A percentile compares a stretch with the other conserved stretches of the same genome.
These are phyloP conservation scores for Trachelus tabidus DNA, from an alignment of 2,888 invertebrate genomes.

Conservation along the genomic window DNA sequence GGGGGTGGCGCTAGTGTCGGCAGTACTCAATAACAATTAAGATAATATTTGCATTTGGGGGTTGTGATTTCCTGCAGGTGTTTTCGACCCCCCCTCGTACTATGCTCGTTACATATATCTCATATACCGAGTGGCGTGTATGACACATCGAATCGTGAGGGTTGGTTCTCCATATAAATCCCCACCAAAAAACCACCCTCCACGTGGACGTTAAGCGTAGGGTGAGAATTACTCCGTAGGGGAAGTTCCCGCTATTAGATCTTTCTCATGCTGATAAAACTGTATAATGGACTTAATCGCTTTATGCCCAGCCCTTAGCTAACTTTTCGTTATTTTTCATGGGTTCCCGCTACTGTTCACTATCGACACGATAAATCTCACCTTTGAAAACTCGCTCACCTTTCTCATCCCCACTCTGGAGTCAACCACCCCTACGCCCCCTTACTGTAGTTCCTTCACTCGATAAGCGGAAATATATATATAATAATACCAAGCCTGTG, in stretches of 20 bases:
- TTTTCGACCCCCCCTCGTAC: slow-evolving; percentile 29
- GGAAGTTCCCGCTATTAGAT: slow-evolving; percentile 54
- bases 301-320: slow-evolving; percentile 51
- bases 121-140: slow-evolving; percentile 51
- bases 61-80: slow-evolving; percentile 67
- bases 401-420: neutral
- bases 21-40: slow-evolving; percentile 57
- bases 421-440: neutral
- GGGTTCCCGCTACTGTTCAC: slow-evolving; percentile 45
- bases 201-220: slow-evolving; percentile 20
- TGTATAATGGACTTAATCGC: slow-evolving; percentile 65
- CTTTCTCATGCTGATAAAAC: slow-evolving; percentile 65
- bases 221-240: slow-evolving; percentile 38
- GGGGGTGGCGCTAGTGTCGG: slow-evolving; percentile 11
- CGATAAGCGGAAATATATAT: neutral
- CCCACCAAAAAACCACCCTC: slow-evolving; percentile 16
- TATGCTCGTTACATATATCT: slow-evolving; percentile 47
- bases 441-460: neutral
- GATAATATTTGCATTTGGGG: slow-evolving; percentile 65
- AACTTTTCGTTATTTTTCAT: slow-evolving; percentile 65
- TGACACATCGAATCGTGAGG: slow-evolving; percentile 56
- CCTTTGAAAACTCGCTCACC: slow-evolving; percentile 1
- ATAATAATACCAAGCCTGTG: neutral
- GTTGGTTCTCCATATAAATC: slow-evolving; percentile 5
- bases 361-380: slow-evolving; percentile 55